A percentile compares a stretch with the other conserved stretches of the same genome.
Evolutionary conservation across 2,888 invertebrate species (phyloP).

Genomic region (Sminthurides aquaticus): DNA sequence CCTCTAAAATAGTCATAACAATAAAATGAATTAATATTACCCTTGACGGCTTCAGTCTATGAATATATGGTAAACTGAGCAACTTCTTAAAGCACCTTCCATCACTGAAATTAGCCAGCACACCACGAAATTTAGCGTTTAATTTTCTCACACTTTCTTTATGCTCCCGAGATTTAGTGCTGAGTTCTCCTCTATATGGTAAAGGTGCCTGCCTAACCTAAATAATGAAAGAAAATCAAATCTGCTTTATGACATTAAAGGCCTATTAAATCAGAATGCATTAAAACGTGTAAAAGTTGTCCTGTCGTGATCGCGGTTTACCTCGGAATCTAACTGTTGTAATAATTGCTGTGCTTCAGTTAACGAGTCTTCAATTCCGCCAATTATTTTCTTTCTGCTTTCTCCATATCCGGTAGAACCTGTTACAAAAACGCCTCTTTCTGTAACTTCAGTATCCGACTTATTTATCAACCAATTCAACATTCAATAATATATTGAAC

Average conservation of each 20-base stretch:
- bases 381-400: slow-evolving; percentile 43
- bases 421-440: slow-evolving; percentile 25
- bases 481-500: neutral
- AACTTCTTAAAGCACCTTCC: slow-evolving; percentile 28
- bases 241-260: neutral
- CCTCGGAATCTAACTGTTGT: slow-evolving; percentile 48
- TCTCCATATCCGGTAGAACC: slow-evolving; percentile 42
- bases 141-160: slow-evolving; percentile 36
- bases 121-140: slow-evolving; percentile 33
- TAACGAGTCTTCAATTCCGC: slow-evolving; percentile 43
- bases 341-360: slow-evolving; percentile 43
- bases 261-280: neutral
- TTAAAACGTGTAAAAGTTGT: neutral
- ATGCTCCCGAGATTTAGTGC: slow-evolving; percentile 37
- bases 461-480: too few relatives aligned
- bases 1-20: too few relatives aligned
- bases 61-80: neutral
- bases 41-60: too few relatives aligned
- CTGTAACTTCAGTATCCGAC: too few relatives aligned
- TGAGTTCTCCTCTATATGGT: slow-evolving; percentile 42
- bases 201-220: slow-evolving; percentile 33
- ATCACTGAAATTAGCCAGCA: slow-evolving; percentile 38
- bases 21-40: too few relatives aligned
- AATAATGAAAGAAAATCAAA: neutral
- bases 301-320: too few relatives aligned